Percentiles rank a stretch among this genome's conserved stretches.
Conservation (phyloP, 2,113 vertebrate genomes). For the Hippolais icterina region DNA sequence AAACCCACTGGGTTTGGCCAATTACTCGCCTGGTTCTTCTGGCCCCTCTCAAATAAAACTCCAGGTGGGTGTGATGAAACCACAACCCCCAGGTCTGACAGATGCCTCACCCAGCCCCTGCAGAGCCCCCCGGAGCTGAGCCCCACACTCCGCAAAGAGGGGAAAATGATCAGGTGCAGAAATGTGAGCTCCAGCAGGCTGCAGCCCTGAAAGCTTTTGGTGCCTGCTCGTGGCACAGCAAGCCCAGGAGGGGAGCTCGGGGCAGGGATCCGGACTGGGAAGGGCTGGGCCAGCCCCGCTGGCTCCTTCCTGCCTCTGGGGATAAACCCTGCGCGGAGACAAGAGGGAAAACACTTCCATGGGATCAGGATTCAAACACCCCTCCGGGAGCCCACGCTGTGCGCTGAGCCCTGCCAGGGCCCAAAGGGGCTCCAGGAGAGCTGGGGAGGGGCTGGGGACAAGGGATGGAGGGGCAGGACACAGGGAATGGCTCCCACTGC, state of each 20-base stretch:
- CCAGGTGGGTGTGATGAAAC: background rate
- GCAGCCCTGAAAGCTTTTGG: background rate
- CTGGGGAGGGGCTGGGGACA: background rate
- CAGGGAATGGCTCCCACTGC: background rate
- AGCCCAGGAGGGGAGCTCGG: background rate
- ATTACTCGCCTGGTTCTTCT: background rate
- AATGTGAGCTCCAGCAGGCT: background rate
- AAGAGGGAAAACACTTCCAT: background rate
- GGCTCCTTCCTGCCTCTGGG: background rate
- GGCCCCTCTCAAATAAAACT: background rate
- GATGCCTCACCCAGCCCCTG: background rate
- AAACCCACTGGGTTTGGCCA: background rate
- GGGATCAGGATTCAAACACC: fast-evolving
- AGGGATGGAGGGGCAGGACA: background rate
- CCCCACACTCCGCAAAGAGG: fast-evolving
- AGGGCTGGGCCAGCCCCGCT: background rate
- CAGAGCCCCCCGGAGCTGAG: background rate
- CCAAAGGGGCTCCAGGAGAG: background rate
- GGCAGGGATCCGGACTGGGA: background rate
- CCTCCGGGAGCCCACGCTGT: fast-evolving
- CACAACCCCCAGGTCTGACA: background rate
- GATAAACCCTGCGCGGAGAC: background rate
- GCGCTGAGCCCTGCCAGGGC: background rate
- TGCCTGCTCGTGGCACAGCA: background rate
- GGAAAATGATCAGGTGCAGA: background rate